Percentiles rank a stretch among this genome's conserved stretches.
phyloP scores from a whole-genome alignment of 2,113 vertebrate genomes.

The Collichthys lucidus region DNA sequence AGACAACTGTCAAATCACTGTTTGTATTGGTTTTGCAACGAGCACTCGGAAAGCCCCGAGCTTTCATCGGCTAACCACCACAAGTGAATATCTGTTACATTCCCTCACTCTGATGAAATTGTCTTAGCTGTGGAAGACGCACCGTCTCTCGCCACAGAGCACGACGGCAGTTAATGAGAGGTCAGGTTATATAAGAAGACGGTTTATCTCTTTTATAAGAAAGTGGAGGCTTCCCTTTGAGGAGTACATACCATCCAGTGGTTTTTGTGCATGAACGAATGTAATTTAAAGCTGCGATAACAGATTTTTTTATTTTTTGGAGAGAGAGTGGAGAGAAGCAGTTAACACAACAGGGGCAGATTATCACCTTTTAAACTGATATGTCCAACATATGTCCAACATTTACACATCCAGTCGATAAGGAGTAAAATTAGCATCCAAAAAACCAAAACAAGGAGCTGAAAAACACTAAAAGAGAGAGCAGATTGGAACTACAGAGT shows the following conservation, averaged over 20 bases:
- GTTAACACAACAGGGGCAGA: background rate
- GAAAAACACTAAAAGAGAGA: background rate
- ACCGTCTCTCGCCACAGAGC: slow-evolving; percentile 22
- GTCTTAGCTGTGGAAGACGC: slow-evolving; percentile 34
- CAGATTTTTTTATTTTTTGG: no score
- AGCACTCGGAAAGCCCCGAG: slow-evolving; percentile 71
- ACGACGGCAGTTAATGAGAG: slow-evolving; percentile 21
- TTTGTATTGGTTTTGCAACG: slow-evolving; percentile 63
- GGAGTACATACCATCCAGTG: background rate
- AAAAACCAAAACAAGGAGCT: background rate
- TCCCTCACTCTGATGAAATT: slow-evolving; percentile 31
- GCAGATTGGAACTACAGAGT: background rate
- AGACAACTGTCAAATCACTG: slow-evolving; percentile 72
- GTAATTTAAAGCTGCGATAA: background rate
- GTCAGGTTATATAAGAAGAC: slow-evolving; percentile 3
- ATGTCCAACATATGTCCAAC: no score
- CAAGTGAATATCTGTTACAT: slow-evolving; percentile 51
- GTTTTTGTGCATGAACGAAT: background rate
- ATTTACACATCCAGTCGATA: background rate
- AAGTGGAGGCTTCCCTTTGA: background rate
- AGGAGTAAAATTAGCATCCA: background rate
- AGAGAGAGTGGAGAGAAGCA: background rate
- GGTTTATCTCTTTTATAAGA: slow-evolving; percentile 15
- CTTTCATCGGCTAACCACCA: slow-evolving; percentile 72
- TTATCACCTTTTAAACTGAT: background rate